phyloP scores from a whole-genome alignment of 2,113 vertebrate species.

The Emberiza fucata region DNA sequence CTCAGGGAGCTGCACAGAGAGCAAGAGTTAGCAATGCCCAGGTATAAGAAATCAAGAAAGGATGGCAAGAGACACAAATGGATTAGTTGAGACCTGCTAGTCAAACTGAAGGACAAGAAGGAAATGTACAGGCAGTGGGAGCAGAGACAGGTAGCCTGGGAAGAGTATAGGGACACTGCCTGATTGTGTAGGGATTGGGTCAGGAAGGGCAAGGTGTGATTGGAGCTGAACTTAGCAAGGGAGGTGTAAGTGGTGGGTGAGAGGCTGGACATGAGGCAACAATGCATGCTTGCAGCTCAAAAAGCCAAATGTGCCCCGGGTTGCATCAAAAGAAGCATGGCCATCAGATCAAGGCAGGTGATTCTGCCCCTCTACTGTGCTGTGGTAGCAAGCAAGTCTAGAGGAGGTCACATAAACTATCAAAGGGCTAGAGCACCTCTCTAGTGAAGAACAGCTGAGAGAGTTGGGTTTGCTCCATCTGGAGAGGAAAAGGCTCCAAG shows the following conservation, averaged over 20 bases:
- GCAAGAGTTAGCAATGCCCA: background rate
- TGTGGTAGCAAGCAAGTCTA: background rate
- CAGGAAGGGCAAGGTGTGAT: background rate
- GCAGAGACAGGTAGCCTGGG: background rate
- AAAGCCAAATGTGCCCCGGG: background rate
- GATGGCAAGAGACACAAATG: accelerated
- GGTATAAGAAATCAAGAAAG: background rate
- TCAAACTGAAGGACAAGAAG: background rate
- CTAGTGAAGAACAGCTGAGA: background rate
- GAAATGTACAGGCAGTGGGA: background rate
- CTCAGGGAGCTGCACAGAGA: background rate
- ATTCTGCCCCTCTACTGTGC: background rate
- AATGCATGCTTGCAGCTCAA: background rate
- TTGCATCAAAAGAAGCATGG: background rate
- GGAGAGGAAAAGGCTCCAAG: background rate
- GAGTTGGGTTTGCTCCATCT: background rate
- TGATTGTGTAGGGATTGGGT: background rate
- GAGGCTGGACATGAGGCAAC: background rate
- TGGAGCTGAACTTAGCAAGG: background rate
- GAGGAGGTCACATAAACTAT: background rate
- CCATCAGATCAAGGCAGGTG: background rate
- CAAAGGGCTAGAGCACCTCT: background rate
- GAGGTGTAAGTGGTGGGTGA: background rate
- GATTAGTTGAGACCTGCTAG: background rate
- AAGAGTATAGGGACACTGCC: background rate